Evolutionary conservation across 2,113 vertebrate genomes (phyloP).

Genomic region (Gymnogyps californianus): DNA sequence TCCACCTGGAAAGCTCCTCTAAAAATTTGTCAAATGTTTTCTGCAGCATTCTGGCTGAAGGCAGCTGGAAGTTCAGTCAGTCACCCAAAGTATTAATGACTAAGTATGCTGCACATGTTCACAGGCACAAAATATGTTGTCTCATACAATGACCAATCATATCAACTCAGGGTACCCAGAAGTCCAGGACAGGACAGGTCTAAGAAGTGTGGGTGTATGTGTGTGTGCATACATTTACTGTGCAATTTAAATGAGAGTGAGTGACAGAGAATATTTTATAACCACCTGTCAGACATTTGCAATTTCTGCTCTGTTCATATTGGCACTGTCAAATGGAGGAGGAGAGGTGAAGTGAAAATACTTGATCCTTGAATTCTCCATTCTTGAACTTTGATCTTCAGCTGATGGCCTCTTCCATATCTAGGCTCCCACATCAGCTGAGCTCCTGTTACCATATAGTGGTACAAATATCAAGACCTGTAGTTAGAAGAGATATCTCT

Average conservation of each 20-base stretch:
- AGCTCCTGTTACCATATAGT: neutral
- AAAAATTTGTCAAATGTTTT: neutral
- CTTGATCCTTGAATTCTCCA: neutral
- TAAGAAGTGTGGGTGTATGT: neutral
- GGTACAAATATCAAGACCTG: neutral
- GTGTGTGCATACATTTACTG: fast-evolving
- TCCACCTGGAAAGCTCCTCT: neutral
- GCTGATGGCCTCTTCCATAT: neutral
- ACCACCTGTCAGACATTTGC: neutral
- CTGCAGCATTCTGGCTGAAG: neutral
- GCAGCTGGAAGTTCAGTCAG: neutral
- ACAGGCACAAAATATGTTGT: neutral
- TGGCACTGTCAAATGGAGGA: neutral
- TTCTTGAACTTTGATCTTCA: neutral
- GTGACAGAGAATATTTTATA: neutral
- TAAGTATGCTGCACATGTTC: neutral
- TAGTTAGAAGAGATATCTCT: neutral
- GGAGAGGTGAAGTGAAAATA: neutral
- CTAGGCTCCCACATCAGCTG: neutral
- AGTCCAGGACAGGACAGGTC: neutral
- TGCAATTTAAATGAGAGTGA: neutral
- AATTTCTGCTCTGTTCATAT: neutral
- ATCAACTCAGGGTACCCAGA: neutral
- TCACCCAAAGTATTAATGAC: neutral
- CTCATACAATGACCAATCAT: neutral